These are phyloP conservation scores for Cremastinae sp. DNA, from an alignment of 2,888 invertebrate genomes.

Conservation along the genomic window DNA sequence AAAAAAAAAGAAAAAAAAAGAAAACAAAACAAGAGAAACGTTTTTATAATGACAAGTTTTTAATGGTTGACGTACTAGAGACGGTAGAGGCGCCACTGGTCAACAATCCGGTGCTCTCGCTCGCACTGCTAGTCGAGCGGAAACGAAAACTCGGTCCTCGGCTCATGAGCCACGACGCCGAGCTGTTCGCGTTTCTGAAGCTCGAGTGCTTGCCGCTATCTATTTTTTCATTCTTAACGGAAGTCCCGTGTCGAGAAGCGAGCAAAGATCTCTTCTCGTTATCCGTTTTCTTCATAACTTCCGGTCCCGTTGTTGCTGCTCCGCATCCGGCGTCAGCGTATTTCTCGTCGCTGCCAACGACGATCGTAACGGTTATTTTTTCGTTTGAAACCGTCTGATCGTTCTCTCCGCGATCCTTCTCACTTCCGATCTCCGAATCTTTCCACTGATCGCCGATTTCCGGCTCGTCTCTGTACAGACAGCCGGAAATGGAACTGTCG, in stretches of 20 bases:
- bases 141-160: slow-evolving; percentile 55
- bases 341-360: slow-evolving; percentile 57
- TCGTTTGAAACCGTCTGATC: neutral
- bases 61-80: slow-evolving; percentile 51
- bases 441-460: slow-evolving; percentile 1
- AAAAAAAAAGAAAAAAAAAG: neutral
- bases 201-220: slow-evolving; percentile 5
- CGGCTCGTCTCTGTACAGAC: slow-evolving; percentile 64
- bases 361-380: slow-evolving; percentile 55
- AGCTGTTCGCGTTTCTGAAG: slow-evolving; percentile 35
- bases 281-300: neutral
- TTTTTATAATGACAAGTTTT: slow-evolving; percentile 12
- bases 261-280: neutral
- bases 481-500: slow-evolving; percentile 73
- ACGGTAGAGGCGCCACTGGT: slow-evolving; percentile 37
- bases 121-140: slow-evolving; percentile 16
- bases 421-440: neutral
- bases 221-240: slow-evolving; percentile 17
- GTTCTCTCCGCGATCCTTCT: neutral
- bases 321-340: neutral
- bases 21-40: neutral
- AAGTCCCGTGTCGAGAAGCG: neutral
- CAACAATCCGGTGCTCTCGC: slow-evolving; percentile 43
- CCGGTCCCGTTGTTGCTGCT: neutral
- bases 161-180: slow-evolving; percentile 40